Evolutionary conservation across 2,113 vertebrate genomes (phyloP).

Genomic region (Rattus rattus): DNA sequence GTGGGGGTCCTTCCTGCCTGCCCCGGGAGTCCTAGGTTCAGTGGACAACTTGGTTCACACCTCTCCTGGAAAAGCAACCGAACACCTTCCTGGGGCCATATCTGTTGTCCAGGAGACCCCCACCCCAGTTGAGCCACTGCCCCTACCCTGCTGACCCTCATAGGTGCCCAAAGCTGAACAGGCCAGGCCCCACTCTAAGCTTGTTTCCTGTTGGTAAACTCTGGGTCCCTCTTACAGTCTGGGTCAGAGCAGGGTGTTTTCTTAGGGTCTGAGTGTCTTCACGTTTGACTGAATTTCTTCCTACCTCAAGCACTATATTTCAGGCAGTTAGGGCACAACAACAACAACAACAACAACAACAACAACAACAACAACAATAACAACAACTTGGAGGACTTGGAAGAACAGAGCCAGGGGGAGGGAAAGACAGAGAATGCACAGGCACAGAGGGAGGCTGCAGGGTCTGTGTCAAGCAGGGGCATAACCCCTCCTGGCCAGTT

Average conservation of each 20-base stretch:
- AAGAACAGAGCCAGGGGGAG: fast-evolving
- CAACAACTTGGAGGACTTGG: background rate
- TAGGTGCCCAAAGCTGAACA: background rate
- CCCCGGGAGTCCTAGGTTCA: too few species aligned
- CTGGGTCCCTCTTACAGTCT: too few species aligned
- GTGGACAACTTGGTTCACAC: background rate
- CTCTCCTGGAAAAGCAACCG: background rate
- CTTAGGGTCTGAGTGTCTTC: background rate
- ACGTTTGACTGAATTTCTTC: background rate
- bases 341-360: too few species aligned
- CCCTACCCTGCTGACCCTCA: too few species aligned
- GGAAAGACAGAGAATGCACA: too few species aligned
- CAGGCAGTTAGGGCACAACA: background rate
- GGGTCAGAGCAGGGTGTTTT: background rate
- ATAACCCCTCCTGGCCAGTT: background rate
- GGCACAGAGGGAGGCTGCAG: too few species aligned
- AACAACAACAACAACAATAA: background rate
- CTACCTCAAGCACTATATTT: background rate
- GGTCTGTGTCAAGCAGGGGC: too few species aligned
- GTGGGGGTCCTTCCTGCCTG: background rate
- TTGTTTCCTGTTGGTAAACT: background rate
- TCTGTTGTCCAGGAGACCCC: background rate
- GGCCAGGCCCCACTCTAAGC: fast-evolving
- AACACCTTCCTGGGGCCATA: background rate
- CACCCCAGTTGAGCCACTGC: background rate